Evolutionary conservation across 2,888 invertebrate genomes (phyloP).

Genomic region (Drosophila fulvimacula): DNA sequence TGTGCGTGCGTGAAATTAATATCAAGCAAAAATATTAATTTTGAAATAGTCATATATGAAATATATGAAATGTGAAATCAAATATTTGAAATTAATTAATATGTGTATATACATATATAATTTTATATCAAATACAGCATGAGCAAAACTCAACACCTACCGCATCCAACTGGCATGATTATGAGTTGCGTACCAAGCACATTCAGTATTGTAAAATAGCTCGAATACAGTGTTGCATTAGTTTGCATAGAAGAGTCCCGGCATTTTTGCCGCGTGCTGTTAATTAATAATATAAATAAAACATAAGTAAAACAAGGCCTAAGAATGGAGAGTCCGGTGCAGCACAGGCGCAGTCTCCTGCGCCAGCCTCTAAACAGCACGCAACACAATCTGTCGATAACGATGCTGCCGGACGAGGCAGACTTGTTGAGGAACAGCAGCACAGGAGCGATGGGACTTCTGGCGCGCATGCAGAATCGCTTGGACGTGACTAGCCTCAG

Average conservation of each 20-base stretch:
- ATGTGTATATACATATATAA: no score
- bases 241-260: slow-evolving; percentile 34
- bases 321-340: slow-evolving; percentile 61
- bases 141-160: neutral
- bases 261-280: slow-evolving; percentile 65
- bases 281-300: neutral
- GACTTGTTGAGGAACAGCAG: slow-evolving; percentile 45
- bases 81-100: no score
- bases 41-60: no score
- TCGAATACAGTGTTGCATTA: slow-evolving; percentile 30
- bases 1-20: neutral
- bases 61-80: no score
- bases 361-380: slow-evolving; percentile 44
- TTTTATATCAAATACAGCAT: no score
- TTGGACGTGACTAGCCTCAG: slow-evolving; percentile 49
- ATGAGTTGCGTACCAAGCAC: slow-evolving; percentile 6
- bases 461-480: slow-evolving; percentile 36
- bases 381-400: slow-evolving; percentile 64
- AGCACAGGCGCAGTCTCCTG: slow-evolving; percentile 50
- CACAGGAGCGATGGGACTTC: slow-evolving; percentile 38
- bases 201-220: slow-evolving; percentile 23
- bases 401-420: slow-evolving; percentile 74
- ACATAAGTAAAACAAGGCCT: neutral
- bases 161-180: neutral
- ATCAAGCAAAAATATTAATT: no score